A percentile compares a stretch with the other conserved stretches of the same genome.
Conservation (phyloP, 2,888 invertebrate species). For the Lycaena phlaeas region DNA sequence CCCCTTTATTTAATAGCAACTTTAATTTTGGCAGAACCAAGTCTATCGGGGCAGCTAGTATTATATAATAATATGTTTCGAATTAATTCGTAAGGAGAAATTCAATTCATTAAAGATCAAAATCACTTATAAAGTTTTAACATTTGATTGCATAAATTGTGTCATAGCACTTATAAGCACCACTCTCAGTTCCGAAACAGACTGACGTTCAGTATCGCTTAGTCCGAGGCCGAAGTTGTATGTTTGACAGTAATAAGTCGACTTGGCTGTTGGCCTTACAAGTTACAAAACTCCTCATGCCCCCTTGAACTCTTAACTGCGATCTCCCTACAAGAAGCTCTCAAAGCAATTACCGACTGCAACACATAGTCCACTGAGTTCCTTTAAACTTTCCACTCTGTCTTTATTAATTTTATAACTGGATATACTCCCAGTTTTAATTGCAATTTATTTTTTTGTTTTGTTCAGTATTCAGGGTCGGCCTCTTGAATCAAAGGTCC, state of each 20-base stretch:
- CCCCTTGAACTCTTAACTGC: constrained; percentile 55
- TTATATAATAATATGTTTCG: no score
- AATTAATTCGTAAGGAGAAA: no score
- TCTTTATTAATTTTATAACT: constrained; percentile 23
- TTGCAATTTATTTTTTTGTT: background rate
- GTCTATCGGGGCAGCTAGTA: no score
- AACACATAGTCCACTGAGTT: constrained; percentile 32
- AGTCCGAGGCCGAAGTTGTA: constrained; percentile 35
- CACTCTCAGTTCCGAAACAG: background rate
- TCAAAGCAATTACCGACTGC: constrained; percentile 43
- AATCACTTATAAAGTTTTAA: no score
- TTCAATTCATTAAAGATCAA: no score
- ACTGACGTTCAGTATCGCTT: constrained; percentile 18
- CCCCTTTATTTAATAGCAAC: no score
- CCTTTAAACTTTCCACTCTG: constrained; percentile 31
- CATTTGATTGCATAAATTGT: no score
- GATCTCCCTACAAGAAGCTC: constrained; percentile 29
- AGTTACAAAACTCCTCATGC: constrained; percentile 29
- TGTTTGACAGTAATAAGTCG: constrained; percentile 50
- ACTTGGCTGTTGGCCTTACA: constrained; percentile 26
- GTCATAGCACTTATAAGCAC: no score
- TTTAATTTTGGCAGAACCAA: no score
- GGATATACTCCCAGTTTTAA: constrained; percentile 12
- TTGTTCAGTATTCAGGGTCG: no score
- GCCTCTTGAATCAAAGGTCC: no score